Percentiles rank a stretch among this genome's conserved stretches.
Conservation (phyloP, 2,797 vertebrate genomes). For the Selene dorsalis region DNA sequence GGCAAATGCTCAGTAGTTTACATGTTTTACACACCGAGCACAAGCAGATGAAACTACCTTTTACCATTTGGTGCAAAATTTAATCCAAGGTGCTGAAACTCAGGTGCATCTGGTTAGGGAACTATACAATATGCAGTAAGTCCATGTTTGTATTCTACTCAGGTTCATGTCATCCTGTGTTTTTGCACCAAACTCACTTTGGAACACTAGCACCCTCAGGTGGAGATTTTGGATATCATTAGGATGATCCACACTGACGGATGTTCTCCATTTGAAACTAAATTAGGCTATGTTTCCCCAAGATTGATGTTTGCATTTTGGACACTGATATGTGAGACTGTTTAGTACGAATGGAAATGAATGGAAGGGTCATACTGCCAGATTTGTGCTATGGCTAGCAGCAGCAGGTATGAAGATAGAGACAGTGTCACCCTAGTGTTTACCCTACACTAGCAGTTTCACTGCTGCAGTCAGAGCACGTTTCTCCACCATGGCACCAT, state of each 20-base stretch:
- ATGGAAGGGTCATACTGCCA: no score
- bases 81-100: neutral
- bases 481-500: neutral
- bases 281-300: neutral
- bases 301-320: neutral
- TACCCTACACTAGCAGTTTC: no score
- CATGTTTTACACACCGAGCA: fast-evolving
- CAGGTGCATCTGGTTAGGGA: neutral
- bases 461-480: no score
- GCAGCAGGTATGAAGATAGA: neutral
- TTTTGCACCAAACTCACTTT: conserved; percentile 41
- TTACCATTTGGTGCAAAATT: conserved; percentile 1
- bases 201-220: conserved; percentile 67
- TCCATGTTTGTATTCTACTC: conserved; percentile 41
- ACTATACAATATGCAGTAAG: conserved; percentile 8
- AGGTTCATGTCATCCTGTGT: conserved; percentile 16
- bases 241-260: neutral
- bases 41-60: neutral
- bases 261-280: neutral
- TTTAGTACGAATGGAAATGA: neutral
- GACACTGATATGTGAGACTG: neutral
- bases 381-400: neutral
- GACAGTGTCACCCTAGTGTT: neutral
- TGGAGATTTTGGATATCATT: conserved; percentile 42
- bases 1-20: neutral